Conservation (phyloP, 2,113 vertebrate genomes). For the Silurus asotus region DNA sequence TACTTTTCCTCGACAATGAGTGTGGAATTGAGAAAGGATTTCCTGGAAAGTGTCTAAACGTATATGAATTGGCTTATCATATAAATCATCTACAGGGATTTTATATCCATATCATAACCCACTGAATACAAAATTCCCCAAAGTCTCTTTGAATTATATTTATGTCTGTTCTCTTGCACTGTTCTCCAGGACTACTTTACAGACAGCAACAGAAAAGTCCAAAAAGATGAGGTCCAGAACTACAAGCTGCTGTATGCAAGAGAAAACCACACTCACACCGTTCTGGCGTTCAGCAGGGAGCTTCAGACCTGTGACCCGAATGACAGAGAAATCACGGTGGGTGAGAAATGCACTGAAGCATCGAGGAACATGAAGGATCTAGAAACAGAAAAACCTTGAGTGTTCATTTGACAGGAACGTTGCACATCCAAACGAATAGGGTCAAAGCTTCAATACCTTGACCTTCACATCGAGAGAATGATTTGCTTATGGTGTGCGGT, state of each 20-base stretch:
- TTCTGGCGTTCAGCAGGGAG: constrained; percentile 79
- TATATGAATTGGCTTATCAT: not conserved
- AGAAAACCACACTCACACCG: constrained; percentile 83
- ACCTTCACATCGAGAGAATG: not conserved
- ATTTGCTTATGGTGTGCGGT: not conserved
- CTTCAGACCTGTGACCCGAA: constrained; percentile 81
- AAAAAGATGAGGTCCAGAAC: constrained; percentile 78
- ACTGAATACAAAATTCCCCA: too few species aligned
- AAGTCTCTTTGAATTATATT: too few species aligned
- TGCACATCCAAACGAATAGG: not conserved
- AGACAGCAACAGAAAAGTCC: constrained; percentile 77
- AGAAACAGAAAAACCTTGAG: not conserved
- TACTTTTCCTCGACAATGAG: not conserved
- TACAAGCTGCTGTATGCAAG: constrained; percentile 82
- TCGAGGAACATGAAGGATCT: not conserved
- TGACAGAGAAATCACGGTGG: constrained; percentile 82
- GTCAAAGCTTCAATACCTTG: not conserved
- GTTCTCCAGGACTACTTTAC: constrained; percentile 81
- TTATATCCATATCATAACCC: not conserved
- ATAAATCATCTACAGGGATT: not conserved
- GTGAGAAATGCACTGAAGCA: not conserved
- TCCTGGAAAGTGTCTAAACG: not conserved
- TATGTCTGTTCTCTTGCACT: constrained; percentile 12
- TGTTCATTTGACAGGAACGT: not conserved
- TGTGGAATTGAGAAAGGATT: not conserved